Percentiles rank a stretch among this genome's conserved stretches.
phyloP scores from a whole-genome alignment of 2,888 invertebrate species.

The Altica lythri region DNA sequence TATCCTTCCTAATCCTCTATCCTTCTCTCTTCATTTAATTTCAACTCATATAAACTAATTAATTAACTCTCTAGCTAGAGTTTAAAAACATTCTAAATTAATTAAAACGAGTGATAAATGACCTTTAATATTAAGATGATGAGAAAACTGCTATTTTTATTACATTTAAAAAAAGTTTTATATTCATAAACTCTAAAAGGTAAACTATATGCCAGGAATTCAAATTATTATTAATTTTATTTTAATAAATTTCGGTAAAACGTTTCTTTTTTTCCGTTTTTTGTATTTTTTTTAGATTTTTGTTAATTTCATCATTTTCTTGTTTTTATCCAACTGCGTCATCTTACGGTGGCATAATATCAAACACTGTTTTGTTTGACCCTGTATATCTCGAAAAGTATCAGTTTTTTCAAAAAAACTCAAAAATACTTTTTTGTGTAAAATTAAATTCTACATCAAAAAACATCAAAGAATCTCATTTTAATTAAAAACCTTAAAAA shows the following conservation, averaged over 20 bases:
- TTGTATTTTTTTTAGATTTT: too few relatives aligned
- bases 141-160: slow-evolving; percentile 20
- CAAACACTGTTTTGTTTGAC: too few relatives aligned
- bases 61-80: slow-evolving; percentile 12
- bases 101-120: slow-evolving; percentile 19
- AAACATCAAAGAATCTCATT: too few relatives aligned
- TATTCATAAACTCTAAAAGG: slow-evolving; percentile 3
- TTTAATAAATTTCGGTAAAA: background rate
- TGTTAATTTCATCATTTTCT: too few relatives aligned
- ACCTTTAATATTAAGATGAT: slow-evolving; percentile 15
- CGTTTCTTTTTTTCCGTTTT: too few relatives aligned
- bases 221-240: background rate
- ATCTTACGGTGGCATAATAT: too few relatives aligned
- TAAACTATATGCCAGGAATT: background rate
- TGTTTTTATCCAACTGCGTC: too few relatives aligned
- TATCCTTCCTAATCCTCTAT: background rate
- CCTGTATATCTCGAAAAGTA: too few relatives aligned
- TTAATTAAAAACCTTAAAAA: too few relatives aligned
- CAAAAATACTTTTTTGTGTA: too few relatives aligned
- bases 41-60: slow-evolving; percentile 21
- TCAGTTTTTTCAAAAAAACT: too few relatives aligned
- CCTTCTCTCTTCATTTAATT: slow-evolving; percentile 12
- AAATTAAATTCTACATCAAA: too few relatives aligned
- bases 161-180: slow-evolving; percentile 10
- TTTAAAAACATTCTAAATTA: slow-evolving; percentile 18